Evolutionary conservation across 1,140 invertebrate genomes (phyloP).

Genomic region (Andrena cerasifolii): DNA sequence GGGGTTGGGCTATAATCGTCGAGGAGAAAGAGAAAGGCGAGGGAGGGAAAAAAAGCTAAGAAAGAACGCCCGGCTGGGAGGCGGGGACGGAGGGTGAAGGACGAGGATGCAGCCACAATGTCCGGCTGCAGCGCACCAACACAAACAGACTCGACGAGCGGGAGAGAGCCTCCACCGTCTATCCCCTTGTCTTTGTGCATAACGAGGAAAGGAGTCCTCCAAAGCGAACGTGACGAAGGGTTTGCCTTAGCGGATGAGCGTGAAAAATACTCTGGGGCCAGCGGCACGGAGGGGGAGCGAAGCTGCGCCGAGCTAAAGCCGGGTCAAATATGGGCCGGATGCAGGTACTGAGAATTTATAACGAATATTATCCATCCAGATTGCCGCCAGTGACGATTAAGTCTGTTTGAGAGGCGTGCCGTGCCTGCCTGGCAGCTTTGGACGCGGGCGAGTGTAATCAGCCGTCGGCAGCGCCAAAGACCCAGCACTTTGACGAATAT

Average conservation of each 20-base stretch:
- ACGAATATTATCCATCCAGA: constrained; percentile 35
- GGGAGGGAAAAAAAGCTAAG: constrained; percentile 1
- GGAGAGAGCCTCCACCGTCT: background rate
- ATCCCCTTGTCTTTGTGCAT: constrained; percentile 50
- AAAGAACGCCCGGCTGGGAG: no score
- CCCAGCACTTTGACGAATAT: constrained; percentile 26
- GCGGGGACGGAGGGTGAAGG: background rate
- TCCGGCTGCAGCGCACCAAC: constrained; percentile 10
- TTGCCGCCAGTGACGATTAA: constrained; percentile 4
- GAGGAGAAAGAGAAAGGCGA: background rate
- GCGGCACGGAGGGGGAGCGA: background rate
- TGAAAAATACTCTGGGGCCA: constrained; percentile 1
- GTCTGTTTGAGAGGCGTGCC: constrained; percentile 12
- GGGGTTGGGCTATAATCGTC: constrained; percentile 11
- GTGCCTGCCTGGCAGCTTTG: background rate
- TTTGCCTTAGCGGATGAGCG: constrained; percentile 20
- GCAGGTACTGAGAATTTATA: constrained; percentile 48
- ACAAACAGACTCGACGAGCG: constrained; percentile 44
- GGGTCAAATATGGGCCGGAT: constrained; percentile 33
- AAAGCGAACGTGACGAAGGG: constrained; percentile 49
- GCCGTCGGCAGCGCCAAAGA: no score
- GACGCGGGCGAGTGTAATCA: background rate
- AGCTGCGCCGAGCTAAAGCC: constrained; percentile 1
- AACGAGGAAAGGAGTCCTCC: constrained; percentile 60
- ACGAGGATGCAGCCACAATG: constrained; percentile 7